Base-by-base conservation (phyloP, 1,140 invertebrate genomes). In the Ladona fulva region DNA sequence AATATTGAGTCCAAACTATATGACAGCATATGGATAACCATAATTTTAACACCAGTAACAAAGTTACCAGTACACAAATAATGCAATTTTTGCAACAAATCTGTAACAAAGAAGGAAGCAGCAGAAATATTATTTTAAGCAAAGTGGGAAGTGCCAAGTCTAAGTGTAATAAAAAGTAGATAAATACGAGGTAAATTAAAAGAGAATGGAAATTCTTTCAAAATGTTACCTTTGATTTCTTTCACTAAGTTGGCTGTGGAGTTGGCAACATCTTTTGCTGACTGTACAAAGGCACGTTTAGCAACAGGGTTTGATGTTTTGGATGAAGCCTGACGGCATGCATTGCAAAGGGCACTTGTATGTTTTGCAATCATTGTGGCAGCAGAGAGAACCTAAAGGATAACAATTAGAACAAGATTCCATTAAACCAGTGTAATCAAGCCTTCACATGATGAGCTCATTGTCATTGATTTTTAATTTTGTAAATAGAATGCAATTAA, bases 211-310 rank as follows among this genome's bases (percentile, higher is more conserved):
- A 42, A 24, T 37, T 19, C 14, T 19, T 25, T 16, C 24, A 77
- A 74, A 78, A 75, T n/a, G 25, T 66, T 79, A 83, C 84, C 91
- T 87, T 99, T 99, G 79, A 99, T 98, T 83, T 96, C 94, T 85
- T 96, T 96, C 0, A 99, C 97, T 8, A 99, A 87, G 80, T 91
- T 91, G 0, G 97, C 95, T 3, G 98, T 99, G 5, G 95, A 95
- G 85, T 97, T 97, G 24, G 98, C 98, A 0, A 99, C 96, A 83
- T 98, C 95, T 84, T 98, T 98, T 25, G 97, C 97, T 79, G 95
- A 94, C 83, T 99, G 96, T 22, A 99, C 97, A 85, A 99, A 99
- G 83, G 99, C 96, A 79, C 96, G 86, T 85, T 98, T 98, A 59
- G 96, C 95, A 24, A 95, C 94, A 0, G 97, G 94, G 86, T 99